Conservation (phyloP, 2,888 invertebrate genomes). For the Hybos culiciformis region DNA sequence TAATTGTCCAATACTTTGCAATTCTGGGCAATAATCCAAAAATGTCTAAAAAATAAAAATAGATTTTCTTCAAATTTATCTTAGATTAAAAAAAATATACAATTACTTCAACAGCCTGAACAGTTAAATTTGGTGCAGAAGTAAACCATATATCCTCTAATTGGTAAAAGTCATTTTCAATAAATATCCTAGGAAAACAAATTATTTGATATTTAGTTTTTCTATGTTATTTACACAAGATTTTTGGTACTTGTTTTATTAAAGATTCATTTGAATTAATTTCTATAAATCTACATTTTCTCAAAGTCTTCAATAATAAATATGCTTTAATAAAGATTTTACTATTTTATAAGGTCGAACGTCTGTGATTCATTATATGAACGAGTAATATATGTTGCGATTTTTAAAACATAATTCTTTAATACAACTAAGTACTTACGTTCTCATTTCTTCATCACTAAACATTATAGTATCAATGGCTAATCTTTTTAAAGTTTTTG, state of each 20-base stretch:
- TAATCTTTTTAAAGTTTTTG: slow-evolving; percentile 45
- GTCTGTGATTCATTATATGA: no score
- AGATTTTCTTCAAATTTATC: not conserved
- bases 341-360: no score
- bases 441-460: slow-evolving; percentile 51
- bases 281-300: no score
- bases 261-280: no score
- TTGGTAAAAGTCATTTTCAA: slow-evolving; percentile 46
- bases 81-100: not conserved
- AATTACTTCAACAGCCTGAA: slow-evolving; percentile 43
- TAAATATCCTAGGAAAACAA: slow-evolving; percentile 42
- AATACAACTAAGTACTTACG: slow-evolving; percentile 29
- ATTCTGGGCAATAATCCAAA: slow-evolving; percentile 52
- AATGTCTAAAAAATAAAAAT: slow-evolving; percentile 32
- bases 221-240: not conserved
- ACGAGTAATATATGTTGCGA: no score
- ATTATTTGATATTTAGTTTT: not conserved
- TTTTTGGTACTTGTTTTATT: no score
- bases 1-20: slow-evolving; percentile 50
- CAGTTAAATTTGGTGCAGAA: slow-evolving; percentile 48
- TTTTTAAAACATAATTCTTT: no score
- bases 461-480: slow-evolving; percentile 52
- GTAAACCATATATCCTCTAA: slow-evolving; percentile 58
- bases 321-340: no score
- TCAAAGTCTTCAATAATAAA: no score